Conservation (phyloP, 1,140 invertebrate genomes). For the Cepaea nemoralis region DNA sequence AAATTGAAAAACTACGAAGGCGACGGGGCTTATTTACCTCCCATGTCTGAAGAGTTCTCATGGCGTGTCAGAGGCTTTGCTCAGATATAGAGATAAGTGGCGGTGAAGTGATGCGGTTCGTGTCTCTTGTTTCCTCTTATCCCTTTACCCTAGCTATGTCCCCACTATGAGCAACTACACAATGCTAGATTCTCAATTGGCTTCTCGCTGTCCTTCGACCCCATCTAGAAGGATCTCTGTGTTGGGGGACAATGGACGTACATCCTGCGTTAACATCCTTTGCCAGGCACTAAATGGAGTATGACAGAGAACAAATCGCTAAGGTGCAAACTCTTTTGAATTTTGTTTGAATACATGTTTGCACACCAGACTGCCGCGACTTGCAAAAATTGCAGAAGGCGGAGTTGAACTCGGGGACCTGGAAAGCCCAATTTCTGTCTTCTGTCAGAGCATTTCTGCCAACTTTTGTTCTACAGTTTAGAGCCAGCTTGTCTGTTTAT, state of each 20-base stretch:
- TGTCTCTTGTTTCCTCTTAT: constrained; percentile 6
- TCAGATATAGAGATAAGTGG: background rate
- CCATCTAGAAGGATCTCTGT: background rate
- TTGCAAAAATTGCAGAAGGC: background rate
- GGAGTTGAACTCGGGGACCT: background rate
- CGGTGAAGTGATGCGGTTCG: background rate
- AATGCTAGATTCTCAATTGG: background rate
- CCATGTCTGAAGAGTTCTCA: constrained; percentile 1
- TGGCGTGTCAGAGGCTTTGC: constrained; percentile 6
- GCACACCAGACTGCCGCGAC: background rate
- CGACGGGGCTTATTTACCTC: constrained; percentile 7
- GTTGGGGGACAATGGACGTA: constrained; percentile 19
- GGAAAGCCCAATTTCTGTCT: background rate
- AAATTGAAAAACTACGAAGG: background rate
- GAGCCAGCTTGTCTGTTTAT: background rate
- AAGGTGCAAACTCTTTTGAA: constrained; percentile 40
- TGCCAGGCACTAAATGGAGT: constrained; percentile 38
- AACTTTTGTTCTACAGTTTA: background rate
- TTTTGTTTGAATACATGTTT: constrained; percentile 34
- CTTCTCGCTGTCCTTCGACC: background rate
- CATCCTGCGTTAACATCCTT: constrained; percentile 18
- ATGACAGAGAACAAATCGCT: constrained; percentile 21
- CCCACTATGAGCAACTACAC: background rate
- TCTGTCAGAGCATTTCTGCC: background rate
- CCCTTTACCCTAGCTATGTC: background rate